Conservation (phyloP, 2,888 invertebrate species). For the Neuroscelio doddi region DNA sequence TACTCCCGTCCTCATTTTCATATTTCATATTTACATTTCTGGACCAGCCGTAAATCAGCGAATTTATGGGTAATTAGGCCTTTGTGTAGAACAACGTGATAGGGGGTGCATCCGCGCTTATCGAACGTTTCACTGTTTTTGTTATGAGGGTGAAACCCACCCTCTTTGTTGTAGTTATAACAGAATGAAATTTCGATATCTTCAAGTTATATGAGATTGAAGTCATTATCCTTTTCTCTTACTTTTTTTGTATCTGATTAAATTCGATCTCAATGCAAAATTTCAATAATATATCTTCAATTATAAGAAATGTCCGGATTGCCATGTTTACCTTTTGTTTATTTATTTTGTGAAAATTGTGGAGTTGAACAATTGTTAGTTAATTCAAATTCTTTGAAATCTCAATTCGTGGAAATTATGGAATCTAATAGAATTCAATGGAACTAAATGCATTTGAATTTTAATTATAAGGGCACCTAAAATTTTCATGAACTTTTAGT, state of each 20-base stretch:
- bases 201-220: background rate
- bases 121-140: constrained; percentile 46
- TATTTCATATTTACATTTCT: constrained; percentile 72
- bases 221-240: background rate
- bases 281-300: too few species aligned
- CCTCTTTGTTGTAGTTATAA: constrained; percentile 18
- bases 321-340: too few species aligned
- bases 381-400: too few species aligned
- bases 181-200: constrained; percentile 7
- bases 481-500: too few species aligned
- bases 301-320: too few species aligned
- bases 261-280: too few species aligned
- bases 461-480: too few species aligned
- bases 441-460: too few species aligned
- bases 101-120: constrained; percentile 45
- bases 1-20: constrained; percentile 72
- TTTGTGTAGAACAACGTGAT: constrained; percentile 62
- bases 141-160: constrained; percentile 31
- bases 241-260: background rate
- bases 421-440: too few species aligned
- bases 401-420: too few species aligned
- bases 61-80: constrained; percentile 72
- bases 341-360: too few species aligned
- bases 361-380: too few species aligned
- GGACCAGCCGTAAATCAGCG: constrained; percentile 69